Evolutionary conservation across 2,797 vertebrate species (phyloP).

Genomic region (Takifugu rubripes): DNA sequence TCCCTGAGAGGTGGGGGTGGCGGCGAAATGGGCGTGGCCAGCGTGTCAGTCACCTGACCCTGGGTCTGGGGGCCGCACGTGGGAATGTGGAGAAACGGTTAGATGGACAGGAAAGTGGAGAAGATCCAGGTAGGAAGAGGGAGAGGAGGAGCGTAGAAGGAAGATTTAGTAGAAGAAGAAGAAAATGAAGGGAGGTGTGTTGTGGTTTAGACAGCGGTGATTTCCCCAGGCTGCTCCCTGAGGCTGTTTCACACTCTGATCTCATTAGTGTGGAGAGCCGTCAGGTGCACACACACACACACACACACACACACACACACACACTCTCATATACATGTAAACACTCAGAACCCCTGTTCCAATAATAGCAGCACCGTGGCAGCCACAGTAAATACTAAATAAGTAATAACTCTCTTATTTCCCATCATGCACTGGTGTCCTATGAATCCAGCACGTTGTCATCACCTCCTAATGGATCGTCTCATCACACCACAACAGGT

Average conservation of each 20-base stretch:
- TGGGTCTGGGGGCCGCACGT: too few species aligned
- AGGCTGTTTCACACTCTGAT: slow-evolving; percentile 30
- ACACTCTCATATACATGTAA: slow-evolving; percentile 1
- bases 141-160: not conserved
- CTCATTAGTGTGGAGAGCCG: slow-evolving; percentile 40
- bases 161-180: not conserved
- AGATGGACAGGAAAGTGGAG: not conserved
- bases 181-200: not conserved
- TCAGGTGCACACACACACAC: slow-evolving; percentile 15
- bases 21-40: too few species aligned
- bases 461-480: not conserved
- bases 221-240: slow-evolving; percentile 39
- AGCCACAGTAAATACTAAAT: slow-evolving; percentile 9
- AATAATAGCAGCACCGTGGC: slow-evolving; percentile 17
- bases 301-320: slow-evolving; percentile 12
- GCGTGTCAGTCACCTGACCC: too few species aligned
- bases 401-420: slow-evolving; percentile 20
- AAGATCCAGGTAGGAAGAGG: not conserved
- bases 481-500: too few species aligned
- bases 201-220: slow-evolving; percentile 28
- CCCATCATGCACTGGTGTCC: slow-evolving; percentile 14
- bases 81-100: not conserved
- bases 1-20: not conserved
- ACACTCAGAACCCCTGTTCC: not conserved
- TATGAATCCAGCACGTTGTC: not conserved